phyloP scores from a whole-genome alignment of 2,113 vertebrate species.

The Cololabis saira region DNA sequence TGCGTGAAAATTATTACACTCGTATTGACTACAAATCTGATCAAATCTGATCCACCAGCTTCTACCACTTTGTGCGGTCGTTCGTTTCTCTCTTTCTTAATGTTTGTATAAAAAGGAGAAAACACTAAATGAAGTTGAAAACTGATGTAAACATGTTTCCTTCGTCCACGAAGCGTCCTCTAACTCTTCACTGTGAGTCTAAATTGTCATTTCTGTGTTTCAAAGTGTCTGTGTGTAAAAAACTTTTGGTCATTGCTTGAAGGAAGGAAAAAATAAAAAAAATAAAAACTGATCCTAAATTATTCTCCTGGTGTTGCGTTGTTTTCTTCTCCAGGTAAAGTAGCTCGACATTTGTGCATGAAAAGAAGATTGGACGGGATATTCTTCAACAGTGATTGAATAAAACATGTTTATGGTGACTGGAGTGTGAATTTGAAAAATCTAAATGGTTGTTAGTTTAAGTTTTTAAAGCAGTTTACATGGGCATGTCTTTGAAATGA shows the following conservation, averaged over 20 bases:
- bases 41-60: no score
- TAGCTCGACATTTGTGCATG: no score
- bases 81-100: neutral
- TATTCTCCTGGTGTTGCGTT: neutral
- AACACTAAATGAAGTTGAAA: neutral
- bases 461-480: no score
- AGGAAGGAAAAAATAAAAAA: conserved; percentile 22
- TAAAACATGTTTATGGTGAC: no score
- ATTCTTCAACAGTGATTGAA: no score
- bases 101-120: neutral
- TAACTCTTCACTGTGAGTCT: neutral
- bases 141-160: neutral
- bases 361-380: no score
- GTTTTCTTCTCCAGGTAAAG: no score
- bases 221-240: neutral
- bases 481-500: no score
- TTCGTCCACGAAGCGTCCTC: neutral
- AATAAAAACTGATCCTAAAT: neutral
- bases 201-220: conserved; percentile 20
- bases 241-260: conserved; percentile 14
- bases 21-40: no score
- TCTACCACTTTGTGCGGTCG: neutral
- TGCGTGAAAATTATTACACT: no score
- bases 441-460: no score
- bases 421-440: no score